phyloP scores from a whole-genome alignment of 1,140 invertebrate genomes.

The Andrena cerasifolii region DNA sequence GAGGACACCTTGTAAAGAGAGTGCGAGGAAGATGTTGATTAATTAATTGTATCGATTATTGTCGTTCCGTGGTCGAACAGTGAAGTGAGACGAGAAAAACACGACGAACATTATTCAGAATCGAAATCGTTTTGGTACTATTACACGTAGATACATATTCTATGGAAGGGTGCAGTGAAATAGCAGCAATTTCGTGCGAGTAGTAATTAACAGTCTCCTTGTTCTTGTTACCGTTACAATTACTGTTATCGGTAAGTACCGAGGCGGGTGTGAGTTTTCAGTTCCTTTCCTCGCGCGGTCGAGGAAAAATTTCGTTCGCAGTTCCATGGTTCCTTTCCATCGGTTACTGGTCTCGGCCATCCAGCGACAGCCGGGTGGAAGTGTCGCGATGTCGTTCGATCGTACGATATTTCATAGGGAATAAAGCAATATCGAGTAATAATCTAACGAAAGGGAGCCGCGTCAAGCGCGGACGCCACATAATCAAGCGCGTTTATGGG shows the following conservation, averaged over 20 bases:
- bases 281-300: not conserved
- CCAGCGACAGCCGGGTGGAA: not conserved
- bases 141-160: slow-evolving; percentile 23
- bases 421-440: slow-evolving; percentile 67
- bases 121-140: slow-evolving; percentile 11
- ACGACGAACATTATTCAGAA: slow-evolving; percentile 9
- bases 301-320: not conserved
- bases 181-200: slow-evolving; percentile 14
- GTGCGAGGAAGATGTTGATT: slow-evolving; percentile 51
- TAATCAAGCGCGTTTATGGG: slow-evolving; percentile 33
- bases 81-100: slow-evolving; percentile 34
- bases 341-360: not conserved
- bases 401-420: slow-evolving; percentile 45
- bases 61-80: slow-evolving; percentile 44
- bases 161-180: slow-evolving; percentile 8
- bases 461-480: slow-evolving; percentile 11
- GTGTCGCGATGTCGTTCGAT: slow-evolving; percentile 28
- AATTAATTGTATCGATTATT: slow-evolving; percentile 52
- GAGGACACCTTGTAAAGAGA: slow-evolving; percentile 49
- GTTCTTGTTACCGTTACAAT: slow-evolving; percentile 13
- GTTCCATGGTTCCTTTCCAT: not conserved
- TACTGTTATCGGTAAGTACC: not conserved
- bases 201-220: not conserved
- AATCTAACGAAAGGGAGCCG: slow-evolving; percentile 48
- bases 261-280: not conserved